Evolutionary conservation across 1,140 invertebrate genomes (phyloP), one percentile per base, ranked within the genome.

Genomic region (Macrotrachela quadricornifera): DNA sequence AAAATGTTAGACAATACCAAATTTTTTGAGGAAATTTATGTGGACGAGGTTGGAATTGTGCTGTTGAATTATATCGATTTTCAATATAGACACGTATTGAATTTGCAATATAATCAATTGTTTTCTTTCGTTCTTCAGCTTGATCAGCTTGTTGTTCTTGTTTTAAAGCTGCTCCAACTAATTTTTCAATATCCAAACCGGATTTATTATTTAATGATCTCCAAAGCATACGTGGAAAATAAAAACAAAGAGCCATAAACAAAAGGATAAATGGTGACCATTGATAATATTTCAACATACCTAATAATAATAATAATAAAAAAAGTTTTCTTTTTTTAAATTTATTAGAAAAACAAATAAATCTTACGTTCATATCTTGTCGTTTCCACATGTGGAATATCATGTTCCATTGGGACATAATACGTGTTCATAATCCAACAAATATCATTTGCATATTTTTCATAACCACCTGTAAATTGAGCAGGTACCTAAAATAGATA

Each of bases 221-320:
- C 74, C 75, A 76, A 15, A 75, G 63, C 14, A 75, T 70, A 54
- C 74, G 73, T 1, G 74, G 75, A 50, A 74, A 51, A 58, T 75
- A 75, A 60, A 75, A 76, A 49, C 74, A 62, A 30, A 73, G 64
- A 6, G 73, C 74, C 61, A 75, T 72, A 4, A 74, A 62, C 21
- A 75, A 58, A 13, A 75, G 59, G 54, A 76, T 73, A 36, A 76
- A 67, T 8, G 75, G 74, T 9, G 74, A 70, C 74, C 75, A 76
- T 58, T 76, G 74, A 59, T 76, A 76, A 58, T 76, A 76, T 51
- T 63, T 65, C 15, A 71, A 53, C 50, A 68, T 58, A 40, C 61
- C 45, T 46, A 46, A 37, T 17, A 51, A 47, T 41, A 38, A 30
- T 4, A 30, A 30, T 30, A 4, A 30, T 30, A 4, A 2, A 30